phyloP scores from a whole-genome alignment of 30 jellyfish, hydroid and myxozoan species.

The Hydractinia symbiolongicarpus region DNA sequence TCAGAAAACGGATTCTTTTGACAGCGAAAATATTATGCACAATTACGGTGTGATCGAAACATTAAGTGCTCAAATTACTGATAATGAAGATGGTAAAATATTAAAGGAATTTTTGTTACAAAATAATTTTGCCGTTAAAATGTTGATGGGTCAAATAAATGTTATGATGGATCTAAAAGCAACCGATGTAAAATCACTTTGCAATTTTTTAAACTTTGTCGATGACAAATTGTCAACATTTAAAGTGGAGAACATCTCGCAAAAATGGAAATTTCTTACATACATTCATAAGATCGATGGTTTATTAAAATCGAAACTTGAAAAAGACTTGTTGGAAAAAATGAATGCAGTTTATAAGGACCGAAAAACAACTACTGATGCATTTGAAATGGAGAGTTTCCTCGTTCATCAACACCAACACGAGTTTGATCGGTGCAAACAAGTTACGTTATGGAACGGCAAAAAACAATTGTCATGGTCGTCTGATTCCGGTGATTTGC shows the following conservation, averaged over 20 bases:
- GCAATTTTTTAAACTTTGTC: no score
- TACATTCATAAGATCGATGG: not conserved
- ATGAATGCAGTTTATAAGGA: not conserved
- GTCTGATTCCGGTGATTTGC: no score
- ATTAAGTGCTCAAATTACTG: not conserved
- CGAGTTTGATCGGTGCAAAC: not conserved
- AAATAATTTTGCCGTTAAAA: no score
- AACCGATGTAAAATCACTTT: no score
- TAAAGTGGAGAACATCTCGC: no score
- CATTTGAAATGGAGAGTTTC: not conserved
- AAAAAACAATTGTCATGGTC: no score
- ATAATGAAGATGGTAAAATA: not conserved
- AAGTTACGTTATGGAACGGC: no score
- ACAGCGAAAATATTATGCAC: not conserved
- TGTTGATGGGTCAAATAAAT: no score
- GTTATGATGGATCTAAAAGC: no score
- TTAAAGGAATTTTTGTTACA: not conserved
- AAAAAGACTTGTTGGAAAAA: not conserved
- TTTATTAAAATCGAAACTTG: not conserved
- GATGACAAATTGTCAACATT: not conserved
- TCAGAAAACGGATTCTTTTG: not conserved
- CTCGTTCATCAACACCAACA: not conserved
- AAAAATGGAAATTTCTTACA: conserved; percentile 3
- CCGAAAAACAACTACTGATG: not conserved
- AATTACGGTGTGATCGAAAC: not conserved